Evolutionary conservation across 2,797 vertebrate species (phyloP).

Genomic region (Acanthis flammea): DNA sequence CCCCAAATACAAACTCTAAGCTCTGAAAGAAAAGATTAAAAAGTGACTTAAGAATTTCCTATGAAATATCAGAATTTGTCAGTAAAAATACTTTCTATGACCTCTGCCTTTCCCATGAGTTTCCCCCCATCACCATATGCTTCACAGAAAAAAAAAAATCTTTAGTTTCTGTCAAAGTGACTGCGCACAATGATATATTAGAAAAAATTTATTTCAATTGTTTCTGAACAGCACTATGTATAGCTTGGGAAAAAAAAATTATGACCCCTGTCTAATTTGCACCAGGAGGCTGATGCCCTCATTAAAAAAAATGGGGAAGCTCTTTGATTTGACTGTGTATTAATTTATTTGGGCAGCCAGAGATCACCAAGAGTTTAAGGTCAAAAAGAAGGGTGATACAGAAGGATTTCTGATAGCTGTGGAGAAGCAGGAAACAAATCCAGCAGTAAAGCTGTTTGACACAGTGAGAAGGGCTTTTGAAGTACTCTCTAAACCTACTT

Average conservation of each 20-base stretch:
- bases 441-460: background rate
- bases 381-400: background rate
- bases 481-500: background rate
- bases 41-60: background rate
- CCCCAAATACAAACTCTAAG: background rate
- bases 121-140: background rate
- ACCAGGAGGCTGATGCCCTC: background rate
- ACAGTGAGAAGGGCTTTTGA: background rate
- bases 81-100: background rate
- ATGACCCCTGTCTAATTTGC: background rate
- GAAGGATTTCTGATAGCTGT: background rate
- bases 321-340: background rate
- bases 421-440: background rate
- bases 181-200: background rate
- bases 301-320: background rate
- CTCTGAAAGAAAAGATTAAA: background rate
- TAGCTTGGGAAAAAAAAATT: background rate
- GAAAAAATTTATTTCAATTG: background rate
- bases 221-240: background rate
- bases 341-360: background rate
- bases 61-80: background rate
- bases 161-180: background rate
- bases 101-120: background rate
- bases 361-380: background rate
- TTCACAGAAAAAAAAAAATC: background rate